These are phyloP conservation scores for Phalacrocorax pelagicus DNA, from an alignment of 2,113 vertebrate species.

Conservation along the genomic window DNA sequence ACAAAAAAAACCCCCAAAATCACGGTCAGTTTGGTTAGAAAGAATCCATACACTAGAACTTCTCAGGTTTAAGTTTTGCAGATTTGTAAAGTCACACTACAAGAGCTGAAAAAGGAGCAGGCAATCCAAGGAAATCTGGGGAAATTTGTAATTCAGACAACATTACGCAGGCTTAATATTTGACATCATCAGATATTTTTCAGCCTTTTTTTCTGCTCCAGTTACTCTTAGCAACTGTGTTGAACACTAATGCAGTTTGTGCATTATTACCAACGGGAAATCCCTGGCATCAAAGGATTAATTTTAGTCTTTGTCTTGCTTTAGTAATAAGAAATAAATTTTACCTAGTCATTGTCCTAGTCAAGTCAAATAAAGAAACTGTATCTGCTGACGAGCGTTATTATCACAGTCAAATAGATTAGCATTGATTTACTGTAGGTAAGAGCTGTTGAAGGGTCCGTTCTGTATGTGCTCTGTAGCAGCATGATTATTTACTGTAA, in stretches of 20 bases:
- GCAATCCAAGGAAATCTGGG: not conserved
- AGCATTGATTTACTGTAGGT: slow-evolving; percentile 65
- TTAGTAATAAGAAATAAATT: slow-evolving; percentile 64
- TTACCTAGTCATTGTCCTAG: slow-evolving; percentile 22
- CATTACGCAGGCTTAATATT: slow-evolving; percentile 1
- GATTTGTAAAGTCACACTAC: not conserved
- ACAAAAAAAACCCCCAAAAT: not conserved
- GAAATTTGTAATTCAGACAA: not conserved
- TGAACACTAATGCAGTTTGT: slow-evolving; percentile 40
- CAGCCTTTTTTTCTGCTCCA: not conserved
- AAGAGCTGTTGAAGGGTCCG: slow-evolving; percentile 43
- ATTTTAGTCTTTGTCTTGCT: slow-evolving; percentile 43
- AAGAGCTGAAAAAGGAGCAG: not conserved
- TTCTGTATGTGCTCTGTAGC: slow-evolving; percentile 33
- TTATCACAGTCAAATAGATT: slow-evolving; percentile 66
- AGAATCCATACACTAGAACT: not conserved
- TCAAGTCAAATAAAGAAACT: slow-evolving; percentile 62
- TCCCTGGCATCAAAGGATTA: slow-evolving; percentile 58
- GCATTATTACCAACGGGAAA: slow-evolving; percentile 45
- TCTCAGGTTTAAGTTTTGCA: not conserved
- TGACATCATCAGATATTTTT: slow-evolving; percentile 36
- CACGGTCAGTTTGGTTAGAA: not conserved
- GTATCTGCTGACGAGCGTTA: slow-evolving; percentile 58
- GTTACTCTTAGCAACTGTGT: slow-evolving; percentile 47
- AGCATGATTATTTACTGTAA: slow-evolving; percentile 72